Evolutionary conservation across 2,888 invertebrate genomes (phyloP).

Genomic region (Drepanosiphum platanoidis): DNA sequence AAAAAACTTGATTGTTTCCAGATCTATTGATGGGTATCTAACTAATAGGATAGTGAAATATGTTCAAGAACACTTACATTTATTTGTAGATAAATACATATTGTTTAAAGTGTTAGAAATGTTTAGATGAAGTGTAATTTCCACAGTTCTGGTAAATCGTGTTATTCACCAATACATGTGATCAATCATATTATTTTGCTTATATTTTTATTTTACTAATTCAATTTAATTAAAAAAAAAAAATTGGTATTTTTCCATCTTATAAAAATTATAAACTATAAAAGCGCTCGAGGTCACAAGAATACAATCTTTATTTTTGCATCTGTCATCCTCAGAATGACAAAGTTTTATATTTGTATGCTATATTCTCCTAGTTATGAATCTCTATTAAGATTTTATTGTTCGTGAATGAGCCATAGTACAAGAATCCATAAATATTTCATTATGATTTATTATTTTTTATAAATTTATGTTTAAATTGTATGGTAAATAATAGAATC

Average conservation of each 20-base stretch:
- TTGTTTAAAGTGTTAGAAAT: too few species aligned
- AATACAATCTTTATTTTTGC: background rate
- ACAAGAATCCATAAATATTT: background rate
- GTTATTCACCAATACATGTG: background rate
- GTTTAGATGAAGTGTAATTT: too few species aligned
- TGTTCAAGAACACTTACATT: too few species aligned
- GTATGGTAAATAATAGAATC: too few species aligned
- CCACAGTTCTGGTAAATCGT: background rate
- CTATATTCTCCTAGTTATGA: background rate
- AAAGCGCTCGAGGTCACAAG: background rate
- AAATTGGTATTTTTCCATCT: background rate
- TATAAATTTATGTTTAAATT: background rate
- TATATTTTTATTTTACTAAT: background rate
- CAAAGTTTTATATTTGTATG: background rate
- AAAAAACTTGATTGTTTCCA: too few species aligned
- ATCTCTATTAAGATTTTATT: background rate
- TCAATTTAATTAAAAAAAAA: background rate
- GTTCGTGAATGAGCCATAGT: background rate
- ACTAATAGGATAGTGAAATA: too few species aligned
- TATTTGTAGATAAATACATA: too few species aligned
- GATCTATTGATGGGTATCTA: too few species aligned
- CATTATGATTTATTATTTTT: background rate
- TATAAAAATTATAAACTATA: background rate
- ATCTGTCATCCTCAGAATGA: background rate
- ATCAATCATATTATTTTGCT: background rate